These are phyloP conservation scores for Desmodus rotundus DNA, from an alignment of 2,113 vertebrate species.

Conservation along the genomic window DNA sequence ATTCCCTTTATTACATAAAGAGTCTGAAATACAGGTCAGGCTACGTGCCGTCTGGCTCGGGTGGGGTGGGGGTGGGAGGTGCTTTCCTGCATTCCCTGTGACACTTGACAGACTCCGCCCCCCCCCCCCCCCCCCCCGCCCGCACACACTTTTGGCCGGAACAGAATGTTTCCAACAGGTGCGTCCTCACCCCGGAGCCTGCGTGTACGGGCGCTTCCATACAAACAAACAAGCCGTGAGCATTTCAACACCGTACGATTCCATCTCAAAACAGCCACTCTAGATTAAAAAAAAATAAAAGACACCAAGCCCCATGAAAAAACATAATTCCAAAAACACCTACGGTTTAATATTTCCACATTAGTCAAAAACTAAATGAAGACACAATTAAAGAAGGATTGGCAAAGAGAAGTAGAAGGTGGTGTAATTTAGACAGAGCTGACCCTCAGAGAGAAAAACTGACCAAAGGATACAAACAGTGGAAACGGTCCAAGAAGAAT, in stretches of 20 bases:
- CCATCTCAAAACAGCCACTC: constrained; percentile 43
- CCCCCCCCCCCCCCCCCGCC: no score
- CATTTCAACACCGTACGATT: neutral
- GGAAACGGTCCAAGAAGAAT: neutral
- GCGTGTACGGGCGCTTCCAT: neutral
- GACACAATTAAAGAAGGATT: neutral
- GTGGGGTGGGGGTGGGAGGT: neutral
- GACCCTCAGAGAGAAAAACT: neutral
- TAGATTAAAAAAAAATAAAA: constrained; percentile 43
- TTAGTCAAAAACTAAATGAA: neutral
- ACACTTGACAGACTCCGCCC: neutral
- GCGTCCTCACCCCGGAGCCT: constrained; percentile 30
- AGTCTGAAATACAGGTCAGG: neutral
- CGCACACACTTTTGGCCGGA: neutral
- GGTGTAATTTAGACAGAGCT: neutral
- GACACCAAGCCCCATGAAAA: neutral
- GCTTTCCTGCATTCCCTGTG: neutral
- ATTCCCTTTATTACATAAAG: neutral
- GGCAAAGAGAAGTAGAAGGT: neutral
- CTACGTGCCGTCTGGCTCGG: neutral
- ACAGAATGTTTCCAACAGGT: constrained; percentile 23
- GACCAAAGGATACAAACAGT: neutral
- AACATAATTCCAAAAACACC: constrained; percentile 51
- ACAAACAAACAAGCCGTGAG: constrained; percentile 26
- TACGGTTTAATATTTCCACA: neutral